Evolutionary conservation across 2,113 vertebrate species (phyloP).

Genomic region (Puffinus mauretanicus): DNA sequence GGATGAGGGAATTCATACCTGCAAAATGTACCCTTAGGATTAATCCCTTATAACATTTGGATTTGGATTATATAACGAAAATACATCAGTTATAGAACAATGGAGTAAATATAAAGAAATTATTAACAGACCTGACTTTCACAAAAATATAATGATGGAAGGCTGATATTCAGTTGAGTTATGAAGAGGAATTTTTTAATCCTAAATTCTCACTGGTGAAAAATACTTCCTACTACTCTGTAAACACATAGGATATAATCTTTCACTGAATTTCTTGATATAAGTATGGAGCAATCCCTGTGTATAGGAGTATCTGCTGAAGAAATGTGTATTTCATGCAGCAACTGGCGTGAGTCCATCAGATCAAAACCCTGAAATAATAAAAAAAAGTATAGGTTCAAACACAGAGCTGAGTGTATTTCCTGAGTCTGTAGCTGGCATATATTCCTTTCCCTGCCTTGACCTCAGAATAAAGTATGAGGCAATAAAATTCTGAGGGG

Average conservation of each 20-base stretch:
- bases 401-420: neutral
- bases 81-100: neutral
- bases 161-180: neutral
- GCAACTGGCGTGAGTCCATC: slow-evolving; percentile 53
- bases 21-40: neutral
- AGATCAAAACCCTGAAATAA: slow-evolving; percentile 67
- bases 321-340: slow-evolving; percentile 58
- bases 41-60: neutral
- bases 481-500: neutral
- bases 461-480: neutral
- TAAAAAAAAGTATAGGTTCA: neutral
- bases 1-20: neutral
- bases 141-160: neutral
- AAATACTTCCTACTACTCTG: slow-evolving; percentile 47
- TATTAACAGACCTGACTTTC: neutral
- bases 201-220: neutral
- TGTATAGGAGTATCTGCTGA: slow-evolving; percentile 50
- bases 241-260: slow-evolving; percentile 67
- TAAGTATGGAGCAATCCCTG: slow-evolving; percentile 64
- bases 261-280: slow-evolving; percentile 64
- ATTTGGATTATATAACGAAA: neutral
- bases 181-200: neutral
- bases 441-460: neutral
- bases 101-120: neutral
- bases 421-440: neutral